Evolutionary conservation across 2,113 vertebrate species (phyloP).

Genomic region (Sinocyclocheilus rhinocerous): DNA sequence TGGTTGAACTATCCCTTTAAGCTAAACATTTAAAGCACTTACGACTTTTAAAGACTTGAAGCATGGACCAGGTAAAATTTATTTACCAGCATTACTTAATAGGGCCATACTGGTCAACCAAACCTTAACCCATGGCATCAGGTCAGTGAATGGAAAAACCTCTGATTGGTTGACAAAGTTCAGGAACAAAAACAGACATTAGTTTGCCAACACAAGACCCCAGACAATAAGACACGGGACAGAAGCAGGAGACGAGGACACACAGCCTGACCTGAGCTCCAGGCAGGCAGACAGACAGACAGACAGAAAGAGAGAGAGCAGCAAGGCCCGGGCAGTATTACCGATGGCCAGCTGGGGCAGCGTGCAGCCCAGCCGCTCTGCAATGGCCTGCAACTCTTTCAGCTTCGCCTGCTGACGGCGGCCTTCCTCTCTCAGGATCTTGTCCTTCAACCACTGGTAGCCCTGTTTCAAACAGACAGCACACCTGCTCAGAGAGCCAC

Average conservation of each 20-base stretch:
- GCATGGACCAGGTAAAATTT: too few relatives aligned
- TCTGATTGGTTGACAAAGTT: not conserved
- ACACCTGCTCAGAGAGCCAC: constrained; percentile 50
- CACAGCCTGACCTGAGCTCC: constrained; percentile 53
- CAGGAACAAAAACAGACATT: constrained; percentile 22
- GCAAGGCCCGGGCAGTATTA: constrained; percentile 63
- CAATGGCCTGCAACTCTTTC: constrained; percentile 87
- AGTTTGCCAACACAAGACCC: not conserved
- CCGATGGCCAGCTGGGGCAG: constrained; percentile 87
- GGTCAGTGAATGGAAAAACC: not conserved
- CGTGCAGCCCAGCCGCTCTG: constrained; percentile 85
- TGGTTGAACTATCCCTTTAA: too few relatives aligned
- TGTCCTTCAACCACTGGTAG: constrained; percentile 90
- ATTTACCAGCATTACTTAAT: not conserved
- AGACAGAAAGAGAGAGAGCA: constrained; percentile 66
- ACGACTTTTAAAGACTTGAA: too few relatives aligned
- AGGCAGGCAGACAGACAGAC: constrained; percentile 66
- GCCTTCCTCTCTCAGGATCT: constrained; percentile 88
- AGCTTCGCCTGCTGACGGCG: constrained; percentile 88
- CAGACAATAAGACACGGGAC: constrained; percentile 14
- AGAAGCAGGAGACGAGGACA: constrained; percentile 18
- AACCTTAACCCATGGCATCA: not conserved
- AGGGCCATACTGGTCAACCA: not conserved
- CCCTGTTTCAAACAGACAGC: constrained; percentile 69
- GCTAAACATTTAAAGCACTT: too few relatives aligned